Evolutionary conservation across 23 tunicate species (phyloP), one percentile per base, ranked within the genome.

Genomic region (Ciona savignyi): DNA sequence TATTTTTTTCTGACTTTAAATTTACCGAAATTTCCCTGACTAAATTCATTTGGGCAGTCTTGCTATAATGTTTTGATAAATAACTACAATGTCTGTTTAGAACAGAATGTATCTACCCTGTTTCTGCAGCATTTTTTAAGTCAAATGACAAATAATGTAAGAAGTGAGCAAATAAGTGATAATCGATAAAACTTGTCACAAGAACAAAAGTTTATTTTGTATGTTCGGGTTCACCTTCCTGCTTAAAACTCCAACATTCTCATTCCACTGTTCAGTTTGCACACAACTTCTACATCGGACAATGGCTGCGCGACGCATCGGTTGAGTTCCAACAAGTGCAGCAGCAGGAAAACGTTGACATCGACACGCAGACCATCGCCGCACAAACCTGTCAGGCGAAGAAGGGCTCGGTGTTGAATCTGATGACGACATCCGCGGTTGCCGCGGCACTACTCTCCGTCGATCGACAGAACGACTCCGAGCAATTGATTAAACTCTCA

Each of bases 281-380:
- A 20, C 91, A 81, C 83, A 91, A 91, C 76, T 91, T 85, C 34
- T 91, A 91, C 92, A 67, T 91, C 66, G 92, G 87, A 22, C 97
- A 91, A 68, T 91, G 97, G 97, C 78, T 84, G 1, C 97, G 91
- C 20, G 97, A 91, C 72, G 66, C 80, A 2, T 60, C 86, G 0
- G 77, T 68, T 21, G 85, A 91, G 35, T 77, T 83, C 66, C 82
- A 83, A 63, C 81, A 76, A 56, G 4, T 83, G 3, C 80, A 82
- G 32, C 74, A 68, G 33, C 73, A 64, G 1, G 87, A 82, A 21
- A 75, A 74, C 22, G 62, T 74, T 68, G 80, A 67, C 15, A 65
- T 82, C 68, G 80, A 67, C 15, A 42, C 75, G 1, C 80, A 74
- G 29, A 82, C 69, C 33, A 32, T 25, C 11, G 66, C 51, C 0